These are phyloP conservation scores for Aegotheles bennettii DNA, from an alignment of 2,113 vertebrate genomes.

Conservation along the genomic window DNA sequence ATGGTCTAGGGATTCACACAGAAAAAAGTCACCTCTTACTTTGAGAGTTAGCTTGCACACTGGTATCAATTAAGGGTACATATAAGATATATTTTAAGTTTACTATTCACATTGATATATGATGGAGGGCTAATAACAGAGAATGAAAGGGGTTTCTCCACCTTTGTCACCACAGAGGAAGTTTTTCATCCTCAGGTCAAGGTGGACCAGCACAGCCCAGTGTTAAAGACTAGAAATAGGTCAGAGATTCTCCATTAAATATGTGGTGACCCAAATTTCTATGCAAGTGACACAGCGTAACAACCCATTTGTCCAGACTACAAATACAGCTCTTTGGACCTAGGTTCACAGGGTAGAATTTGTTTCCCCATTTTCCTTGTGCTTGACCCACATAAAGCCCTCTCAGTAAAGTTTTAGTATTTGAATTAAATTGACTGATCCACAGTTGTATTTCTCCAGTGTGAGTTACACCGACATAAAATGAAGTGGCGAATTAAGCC, in stretches of 20 bases:
- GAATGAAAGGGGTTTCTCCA: neutral
- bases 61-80: neutral
- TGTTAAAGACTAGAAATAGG: slow-evolving; percentile 11
- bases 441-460: slow-evolving; percentile 23
- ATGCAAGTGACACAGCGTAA: neutral
- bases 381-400: slow-evolving; percentile 53
- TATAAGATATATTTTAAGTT: neutral
- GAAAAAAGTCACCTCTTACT: neutral
- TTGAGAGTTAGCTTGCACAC: neutral
- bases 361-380: neutral
- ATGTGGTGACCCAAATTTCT: slow-evolving; percentile 23
- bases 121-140: neutral
- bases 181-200: neutral
- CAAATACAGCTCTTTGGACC: neutral
- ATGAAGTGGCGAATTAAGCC: slow-evolving; percentile 28
- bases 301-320: neutral
- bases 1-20: neutral
- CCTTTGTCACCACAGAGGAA: neutral
- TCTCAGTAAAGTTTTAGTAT: slow-evolving; percentile 22
- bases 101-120: neutral
- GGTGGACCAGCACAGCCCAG: neutral
- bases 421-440: slow-evolving; percentile 47
- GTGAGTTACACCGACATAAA: slow-evolving; percentile 42
- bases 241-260: neutral
- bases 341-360: neutral